Percentiles rank a stretch among this genome's conserved stretches.
Conservation (phyloP, 1,140 invertebrate species). For the Anadara kagoshimensis region DNA sequence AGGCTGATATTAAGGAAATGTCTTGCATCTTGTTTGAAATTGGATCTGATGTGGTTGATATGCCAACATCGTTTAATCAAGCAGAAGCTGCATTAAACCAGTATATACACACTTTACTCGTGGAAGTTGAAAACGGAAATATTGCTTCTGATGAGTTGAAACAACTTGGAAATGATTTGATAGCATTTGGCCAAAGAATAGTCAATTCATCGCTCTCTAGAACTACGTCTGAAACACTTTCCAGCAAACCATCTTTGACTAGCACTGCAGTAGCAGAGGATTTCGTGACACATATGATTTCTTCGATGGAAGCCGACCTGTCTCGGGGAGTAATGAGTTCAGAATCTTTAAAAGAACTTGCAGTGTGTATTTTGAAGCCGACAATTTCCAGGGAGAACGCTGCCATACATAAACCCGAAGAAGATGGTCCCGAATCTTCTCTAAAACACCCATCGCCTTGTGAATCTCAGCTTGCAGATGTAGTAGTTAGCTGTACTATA, state of each 20-base stretch:
- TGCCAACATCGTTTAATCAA: neutral
- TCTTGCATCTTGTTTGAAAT: slow-evolving; percentile 4
- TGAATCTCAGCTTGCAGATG: slow-evolving; percentile 28
- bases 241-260: slow-evolving; percentile 14
- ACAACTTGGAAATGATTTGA: slow-evolving; percentile 19
- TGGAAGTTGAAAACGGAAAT: slow-evolving; percentile 5
- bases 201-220: neutral
- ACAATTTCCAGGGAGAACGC: slow-evolving; percentile 2
- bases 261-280: slow-evolving; percentile 33
- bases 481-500: slow-evolving; percentile 19
- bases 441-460: slow-evolving; percentile 7
- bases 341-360: slow-evolving; percentile 31
- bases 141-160: slow-evolving; percentile 4
- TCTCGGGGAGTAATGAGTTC: slow-evolving; percentile 5
- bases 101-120: slow-evolving; percentile 13
- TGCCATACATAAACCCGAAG: neutral
- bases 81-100: slow-evolving; percentile 1
- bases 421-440: neutral
- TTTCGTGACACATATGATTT: slow-evolving; percentile 18
- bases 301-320: slow-evolving; percentile 25
- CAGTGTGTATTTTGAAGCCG: slow-evolving; percentile 27
- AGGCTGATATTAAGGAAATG: slow-evolving; percentile 29
- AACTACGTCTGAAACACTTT: neutral
- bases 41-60: neutral
- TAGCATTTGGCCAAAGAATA: slow-evolving; percentile 17